These are phyloP conservation scores for Ptilonorhynchus violaceus DNA, from an alignment of 2,113 vertebrate genomes.

Conservation along the genomic window DNA sequence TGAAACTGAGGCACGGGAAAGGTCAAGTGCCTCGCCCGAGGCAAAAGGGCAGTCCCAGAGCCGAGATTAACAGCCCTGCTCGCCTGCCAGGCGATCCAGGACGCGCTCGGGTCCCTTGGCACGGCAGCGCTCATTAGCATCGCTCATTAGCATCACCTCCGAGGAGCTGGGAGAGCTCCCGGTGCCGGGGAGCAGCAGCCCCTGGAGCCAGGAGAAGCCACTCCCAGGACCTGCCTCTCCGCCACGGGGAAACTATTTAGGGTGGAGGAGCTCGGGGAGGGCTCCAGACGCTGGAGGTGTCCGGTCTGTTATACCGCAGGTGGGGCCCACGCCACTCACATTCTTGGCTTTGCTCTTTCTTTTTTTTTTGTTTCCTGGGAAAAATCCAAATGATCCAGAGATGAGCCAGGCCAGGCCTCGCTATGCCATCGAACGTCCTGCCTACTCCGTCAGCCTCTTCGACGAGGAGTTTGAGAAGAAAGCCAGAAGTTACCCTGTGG, in stretches of 20 bases:
- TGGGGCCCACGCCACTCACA: slow-evolving; percentile 1
- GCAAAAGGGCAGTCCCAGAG: not conserved
- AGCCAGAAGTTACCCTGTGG: slow-evolving; percentile 80
- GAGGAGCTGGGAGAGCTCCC: not conserved
- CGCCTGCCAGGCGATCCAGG: not conserved
- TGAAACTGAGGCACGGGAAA: not conserved
- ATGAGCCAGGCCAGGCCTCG: slow-evolving; percentile 80
- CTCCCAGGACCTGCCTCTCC: slow-evolving; percentile 51
- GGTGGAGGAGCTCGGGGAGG: slow-evolving; percentile 44
- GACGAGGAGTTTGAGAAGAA: slow-evolving; percentile 90
- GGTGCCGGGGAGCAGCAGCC: not conserved
- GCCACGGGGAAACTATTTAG: slow-evolving; percentile 58
- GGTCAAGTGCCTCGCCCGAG: not conserved
- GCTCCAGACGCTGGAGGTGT: slow-evolving; percentile 54
- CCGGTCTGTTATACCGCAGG: not conserved
- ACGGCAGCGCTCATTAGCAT: not conserved
- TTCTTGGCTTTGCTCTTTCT: slow-evolving; percentile 16
- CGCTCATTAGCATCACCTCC: not conserved
- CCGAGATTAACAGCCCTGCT: not conserved
- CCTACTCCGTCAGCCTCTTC: slow-evolving; percentile 81
- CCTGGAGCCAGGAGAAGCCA: slow-evolving; percentile 22
- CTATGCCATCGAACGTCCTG: slow-evolving; percentile 82
- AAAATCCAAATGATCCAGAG: slow-evolving; percentile 52
- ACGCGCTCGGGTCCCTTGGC: not conserved
- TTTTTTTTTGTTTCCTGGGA: not conserved